These are phyloP conservation scores for Argopecten irradians DNA, from an alignment of 1,140 invertebrate genomes.

Conservation along the genomic window DNA sequence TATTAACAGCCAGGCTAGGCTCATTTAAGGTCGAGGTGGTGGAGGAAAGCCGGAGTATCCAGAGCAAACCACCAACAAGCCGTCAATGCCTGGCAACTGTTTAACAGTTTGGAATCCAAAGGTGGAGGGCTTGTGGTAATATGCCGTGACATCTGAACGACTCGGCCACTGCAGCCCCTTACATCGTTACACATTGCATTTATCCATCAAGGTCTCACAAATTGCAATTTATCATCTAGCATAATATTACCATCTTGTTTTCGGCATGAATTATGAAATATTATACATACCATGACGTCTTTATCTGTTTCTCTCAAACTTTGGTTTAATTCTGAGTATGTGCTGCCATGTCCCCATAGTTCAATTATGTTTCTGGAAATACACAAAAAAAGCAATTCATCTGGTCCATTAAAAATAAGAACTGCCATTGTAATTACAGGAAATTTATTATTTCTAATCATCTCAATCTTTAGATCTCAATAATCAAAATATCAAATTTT, in stretches of 20 bases:
- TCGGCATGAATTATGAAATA: neutral
- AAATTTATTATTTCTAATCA: neutral
- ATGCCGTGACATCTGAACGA: too few relatives aligned
- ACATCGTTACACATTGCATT: neutral
- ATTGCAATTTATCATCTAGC: neutral
- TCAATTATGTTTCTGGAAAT: slow-evolving; percentile 37
- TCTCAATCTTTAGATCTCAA: neutral
- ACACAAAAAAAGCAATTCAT: neutral
- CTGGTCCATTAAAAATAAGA: neutral
- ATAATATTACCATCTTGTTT: neutral
- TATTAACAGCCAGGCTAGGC: neutral
- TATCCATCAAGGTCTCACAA: neutral
- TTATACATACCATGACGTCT: slow-evolving; percentile 16
- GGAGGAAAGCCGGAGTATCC: too few relatives aligned
- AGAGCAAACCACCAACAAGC: too few relatives aligned
- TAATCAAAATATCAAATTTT: neutral
- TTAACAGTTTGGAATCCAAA: too few relatives aligned
- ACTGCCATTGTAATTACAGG: neutral
- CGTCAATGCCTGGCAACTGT: too few relatives aligned
- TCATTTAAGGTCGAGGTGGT: neutral
- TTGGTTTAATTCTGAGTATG: slow-evolving; percentile 34
- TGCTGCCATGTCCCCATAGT: slow-evolving; percentile 45
- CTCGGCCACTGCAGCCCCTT: neutral
- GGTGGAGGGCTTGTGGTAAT: too few relatives aligned
- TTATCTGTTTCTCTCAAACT: neutral